phyloP scores from a whole-genome alignment of 2,888 invertebrate species.

The Andrena marginata region DNA sequence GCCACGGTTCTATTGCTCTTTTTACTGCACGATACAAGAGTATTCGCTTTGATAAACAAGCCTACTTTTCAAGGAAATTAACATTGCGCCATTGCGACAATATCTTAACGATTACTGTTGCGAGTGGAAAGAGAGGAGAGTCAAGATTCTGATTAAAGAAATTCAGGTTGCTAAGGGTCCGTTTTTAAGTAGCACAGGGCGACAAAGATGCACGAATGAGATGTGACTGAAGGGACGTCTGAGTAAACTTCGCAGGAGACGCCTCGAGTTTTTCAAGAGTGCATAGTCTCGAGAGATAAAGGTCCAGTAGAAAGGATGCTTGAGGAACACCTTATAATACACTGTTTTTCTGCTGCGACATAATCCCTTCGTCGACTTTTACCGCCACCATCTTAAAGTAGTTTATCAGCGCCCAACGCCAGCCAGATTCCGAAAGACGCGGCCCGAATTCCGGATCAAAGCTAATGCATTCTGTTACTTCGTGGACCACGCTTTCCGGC shows the following conservation, averaged over 20 bases:
- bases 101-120: no score
- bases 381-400: slow-evolving; percentile 32
- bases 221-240: neutral
- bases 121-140: no score
- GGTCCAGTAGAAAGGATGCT: neutral
- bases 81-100: no score
- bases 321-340: neutral
- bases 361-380: slow-evolving; percentile 1
- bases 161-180: no score
- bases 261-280: neutral
- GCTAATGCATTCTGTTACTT: slow-evolving; percentile 59
- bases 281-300: neutral
- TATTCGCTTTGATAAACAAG: neutral
- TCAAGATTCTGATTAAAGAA: no score
- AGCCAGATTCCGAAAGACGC: slow-evolving; percentile 29
- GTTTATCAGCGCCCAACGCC: slow-evolving; percentile 27
- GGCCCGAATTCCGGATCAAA: slow-evolving; percentile 51
- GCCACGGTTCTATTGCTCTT: neutral
- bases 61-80: no score
- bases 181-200: no score
- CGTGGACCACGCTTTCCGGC: slow-evolving; percentile 42
- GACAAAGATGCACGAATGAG: neutral
- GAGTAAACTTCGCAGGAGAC: neutral
- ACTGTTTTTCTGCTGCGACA: neutral
- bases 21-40: neutral